phyloP scores from a whole-genome alignment of 2,113 vertebrate species.

The Sterna hirundo region DNA sequence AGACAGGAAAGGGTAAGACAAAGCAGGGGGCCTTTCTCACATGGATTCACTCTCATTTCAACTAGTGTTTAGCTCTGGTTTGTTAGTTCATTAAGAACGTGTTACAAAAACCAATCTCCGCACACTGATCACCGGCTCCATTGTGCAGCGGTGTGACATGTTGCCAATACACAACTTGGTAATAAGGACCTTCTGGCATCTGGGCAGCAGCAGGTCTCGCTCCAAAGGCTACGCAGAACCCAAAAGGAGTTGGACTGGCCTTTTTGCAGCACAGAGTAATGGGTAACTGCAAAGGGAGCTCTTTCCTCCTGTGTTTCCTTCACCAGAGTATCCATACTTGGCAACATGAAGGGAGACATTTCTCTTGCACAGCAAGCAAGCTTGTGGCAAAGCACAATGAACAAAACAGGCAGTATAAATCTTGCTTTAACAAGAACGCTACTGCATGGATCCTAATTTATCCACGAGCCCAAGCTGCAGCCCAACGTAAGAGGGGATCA shows the following conservation, averaged over 20 bases:
- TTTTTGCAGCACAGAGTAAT: not conserved
- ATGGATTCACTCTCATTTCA: not conserved
- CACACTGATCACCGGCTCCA: not conserved
- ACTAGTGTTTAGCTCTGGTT: not conserved
- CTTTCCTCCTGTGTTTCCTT: not conserved
- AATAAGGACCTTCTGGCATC: not conserved
- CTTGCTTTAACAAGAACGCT: not conserved
- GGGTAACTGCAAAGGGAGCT: not conserved
- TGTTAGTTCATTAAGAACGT: not conserved
- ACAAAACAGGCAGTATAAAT: not conserved
- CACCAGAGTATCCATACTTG: rapidly evolving
- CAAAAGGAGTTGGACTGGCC: not conserved
- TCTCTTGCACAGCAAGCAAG: not conserved
- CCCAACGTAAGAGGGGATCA: not conserved
- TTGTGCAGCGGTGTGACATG: not conserved
- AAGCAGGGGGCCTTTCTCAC: not conserved
- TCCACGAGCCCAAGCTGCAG: not conserved
- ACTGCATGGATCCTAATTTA: not conserved
- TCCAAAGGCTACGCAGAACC: too few species aligned
- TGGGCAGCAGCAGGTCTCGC: not conserved
- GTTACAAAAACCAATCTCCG: not conserved
- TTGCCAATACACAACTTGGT: not conserved
- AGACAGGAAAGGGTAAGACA: not conserved
- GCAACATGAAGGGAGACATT: not conserved
- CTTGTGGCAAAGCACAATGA: not conserved